Conservation (phyloP, 2,797 vertebrate genomes). For the Peromyscus nudipes region DNA sequence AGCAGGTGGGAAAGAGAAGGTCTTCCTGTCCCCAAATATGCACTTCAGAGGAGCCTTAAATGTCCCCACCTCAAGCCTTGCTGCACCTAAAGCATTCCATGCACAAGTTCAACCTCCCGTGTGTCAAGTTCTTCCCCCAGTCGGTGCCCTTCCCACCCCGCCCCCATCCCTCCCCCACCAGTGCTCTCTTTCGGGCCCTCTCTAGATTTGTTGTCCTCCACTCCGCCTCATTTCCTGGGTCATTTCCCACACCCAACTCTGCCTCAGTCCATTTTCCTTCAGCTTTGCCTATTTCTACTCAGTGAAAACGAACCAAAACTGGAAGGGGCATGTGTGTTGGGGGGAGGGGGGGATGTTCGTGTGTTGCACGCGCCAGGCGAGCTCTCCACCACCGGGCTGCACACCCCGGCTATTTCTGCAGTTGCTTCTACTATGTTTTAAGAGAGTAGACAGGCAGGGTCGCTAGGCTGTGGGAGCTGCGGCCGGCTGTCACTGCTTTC, state of each 20-base stretch:
- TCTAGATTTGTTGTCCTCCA: background rate
- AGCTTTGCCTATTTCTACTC: background rate
- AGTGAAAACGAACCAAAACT: conserved; percentile 1
- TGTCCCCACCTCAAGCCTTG: background rate
- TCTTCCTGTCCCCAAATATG: conserved; percentile 24
- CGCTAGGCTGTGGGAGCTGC: background rate
- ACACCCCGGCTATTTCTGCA: background rate
- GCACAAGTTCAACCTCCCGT: background rate
- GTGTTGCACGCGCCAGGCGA: too few species aligned
- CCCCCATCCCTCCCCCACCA: background rate
- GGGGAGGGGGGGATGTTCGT: too few species aligned
- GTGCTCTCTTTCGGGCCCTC: background rate
- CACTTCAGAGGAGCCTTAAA: conserved; percentile 33
- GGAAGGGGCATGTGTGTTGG: background rate
- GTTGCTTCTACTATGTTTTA: background rate
- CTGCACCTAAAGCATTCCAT: background rate
- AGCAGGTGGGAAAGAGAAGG: conserved; percentile 7
- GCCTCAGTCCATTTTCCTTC: conserved; percentile 2
- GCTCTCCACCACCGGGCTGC: background rate
- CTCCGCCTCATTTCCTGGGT: background rate
- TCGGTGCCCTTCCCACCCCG: background rate
- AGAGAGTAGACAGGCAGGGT: background rate
- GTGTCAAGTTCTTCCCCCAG: background rate
- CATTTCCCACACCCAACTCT: background rate
- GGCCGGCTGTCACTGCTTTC: background rate